A percentile compares a stretch with the other conserved stretches of the same genome.
phyloP scores from a whole-genome alignment of 53 echinoderm and acorn worm species.

The Paelopatides confundens region DNA sequence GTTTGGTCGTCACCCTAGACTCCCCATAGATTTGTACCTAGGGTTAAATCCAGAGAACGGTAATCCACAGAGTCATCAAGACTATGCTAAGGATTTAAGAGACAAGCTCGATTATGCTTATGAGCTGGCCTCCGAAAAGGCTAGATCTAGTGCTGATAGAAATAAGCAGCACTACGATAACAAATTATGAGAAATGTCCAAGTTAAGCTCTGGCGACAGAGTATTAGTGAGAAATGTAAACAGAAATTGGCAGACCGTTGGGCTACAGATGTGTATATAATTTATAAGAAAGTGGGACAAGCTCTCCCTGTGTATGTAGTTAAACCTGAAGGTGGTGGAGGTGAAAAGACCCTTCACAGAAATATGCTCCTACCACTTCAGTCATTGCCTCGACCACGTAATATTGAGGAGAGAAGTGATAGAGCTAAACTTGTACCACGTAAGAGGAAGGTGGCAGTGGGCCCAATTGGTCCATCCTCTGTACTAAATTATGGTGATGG shows the following conservation, averaged over 20 bases:
- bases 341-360: constrained; percentile 5
- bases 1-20: constrained; percentile 68
- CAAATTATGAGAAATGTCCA: background rate
- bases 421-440: no score
- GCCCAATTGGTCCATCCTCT: no score
- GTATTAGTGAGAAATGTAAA: background rate
- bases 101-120: constrained; percentile 32
- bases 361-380: constrained; percentile 17
- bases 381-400: background rate
- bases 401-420: no score
- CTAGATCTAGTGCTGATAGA: constrained; percentile 14
- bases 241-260: constrained; percentile 11
- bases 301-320: constrained; percentile 21
- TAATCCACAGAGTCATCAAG: background rate
- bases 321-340: no score
- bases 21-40: constrained; percentile 52
- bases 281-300: background rate
- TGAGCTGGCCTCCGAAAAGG: constrained; percentile 22
- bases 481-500: background rate
- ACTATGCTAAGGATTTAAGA: constrained; percentile 29
- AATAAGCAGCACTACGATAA: constrained; percentile 25
- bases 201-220: no score
- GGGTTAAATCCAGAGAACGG: background rate
- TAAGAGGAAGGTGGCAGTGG: background rate
- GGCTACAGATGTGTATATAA: background rate